phyloP scores from a whole-genome alignment of 2,797 vertebrate species.

The Neosalanx taihuensis region DNA sequence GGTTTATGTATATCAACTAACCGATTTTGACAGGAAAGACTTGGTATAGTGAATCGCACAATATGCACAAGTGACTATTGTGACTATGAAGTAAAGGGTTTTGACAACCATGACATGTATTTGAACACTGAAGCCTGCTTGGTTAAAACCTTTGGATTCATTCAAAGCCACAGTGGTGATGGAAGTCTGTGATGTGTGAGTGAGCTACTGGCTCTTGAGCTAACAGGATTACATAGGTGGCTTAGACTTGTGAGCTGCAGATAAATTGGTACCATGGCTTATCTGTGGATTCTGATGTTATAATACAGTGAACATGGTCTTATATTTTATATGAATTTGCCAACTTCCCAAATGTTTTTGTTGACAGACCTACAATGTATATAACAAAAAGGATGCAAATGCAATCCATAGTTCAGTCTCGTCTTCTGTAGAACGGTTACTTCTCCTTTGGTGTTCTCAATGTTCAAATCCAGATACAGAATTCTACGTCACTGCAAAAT shows the following conservation, averaged over 20 bases:
- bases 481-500: neutral
- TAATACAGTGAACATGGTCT: neutral
- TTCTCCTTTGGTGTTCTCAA: conserved; percentile 5
- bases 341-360: neutral
- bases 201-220: conserved; percentile 15
- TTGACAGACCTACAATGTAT: neutral
- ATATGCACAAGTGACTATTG: too few species aligned
- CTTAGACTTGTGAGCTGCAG: conserved; percentile 2
- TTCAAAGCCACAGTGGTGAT: conserved; percentile 12
- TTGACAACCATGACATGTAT: too few species aligned
- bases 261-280: conserved; percentile 13
- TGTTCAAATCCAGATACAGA: neutral
- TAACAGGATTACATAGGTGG: conserved; percentile 32
- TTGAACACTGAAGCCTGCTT: too few species aligned
- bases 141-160: neutral
- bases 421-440: neutral
- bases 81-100: too few species aligned
- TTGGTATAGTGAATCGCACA: too few species aligned
- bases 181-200: conserved; percentile 12
- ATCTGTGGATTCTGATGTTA: conserved; percentile 1
- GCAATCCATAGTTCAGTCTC: neutral
- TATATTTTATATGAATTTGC: neutral
- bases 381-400: neutral
- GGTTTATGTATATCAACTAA: too few species aligned
- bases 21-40: too few species aligned